phyloP scores from a whole-genome alignment of 1,140 invertebrate genomes.

The Lasioglossum baleicum region DNA sequence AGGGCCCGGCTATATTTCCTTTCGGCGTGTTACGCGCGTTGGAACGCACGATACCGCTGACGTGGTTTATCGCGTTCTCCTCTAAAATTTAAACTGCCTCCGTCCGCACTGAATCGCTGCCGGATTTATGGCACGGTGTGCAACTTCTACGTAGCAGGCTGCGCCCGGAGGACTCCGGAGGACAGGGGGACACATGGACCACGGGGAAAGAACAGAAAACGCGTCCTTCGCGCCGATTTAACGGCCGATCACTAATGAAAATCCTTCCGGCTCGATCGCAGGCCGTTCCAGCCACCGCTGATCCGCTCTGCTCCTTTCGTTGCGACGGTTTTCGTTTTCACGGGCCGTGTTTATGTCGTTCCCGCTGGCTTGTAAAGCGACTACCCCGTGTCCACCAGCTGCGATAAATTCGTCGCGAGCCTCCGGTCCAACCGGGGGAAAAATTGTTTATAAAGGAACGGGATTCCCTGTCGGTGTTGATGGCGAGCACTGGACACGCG shows the following conservation, averaged over 20 bases:
- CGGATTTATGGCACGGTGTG: slow-evolving; percentile 16
- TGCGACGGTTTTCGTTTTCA: not conserved
- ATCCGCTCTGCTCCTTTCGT: not conserved
- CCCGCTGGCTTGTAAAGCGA: not conserved
- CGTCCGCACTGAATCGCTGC: not conserved
- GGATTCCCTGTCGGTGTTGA: too few relatives aligned
- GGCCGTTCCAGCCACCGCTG: not conserved
- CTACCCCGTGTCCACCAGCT: not conserved
- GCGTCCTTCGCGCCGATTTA: not conserved
- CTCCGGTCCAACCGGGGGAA: not conserved
- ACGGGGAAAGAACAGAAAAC: not conserved
- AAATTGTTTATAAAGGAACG: not conserved
- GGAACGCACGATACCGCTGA: slow-evolving; percentile 6
- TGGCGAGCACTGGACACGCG: too few relatives aligned
- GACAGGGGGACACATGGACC: not conserved
- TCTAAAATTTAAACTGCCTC: slow-evolving; percentile 35
- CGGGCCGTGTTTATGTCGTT: not conserved
- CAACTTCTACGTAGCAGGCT: not conserved
- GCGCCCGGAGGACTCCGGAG: not conserved
- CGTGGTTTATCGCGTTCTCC: slow-evolving; percentile 27
- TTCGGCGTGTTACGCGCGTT: not conserved
- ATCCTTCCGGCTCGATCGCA: not conserved
- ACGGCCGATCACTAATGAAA: slow-evolving; percentile 20
- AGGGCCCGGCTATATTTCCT: not conserved
- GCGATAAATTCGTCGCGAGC: not conserved